Conservation (phyloP, 1,140 invertebrate genomes). For the Drosophila yakuba region DNA sequence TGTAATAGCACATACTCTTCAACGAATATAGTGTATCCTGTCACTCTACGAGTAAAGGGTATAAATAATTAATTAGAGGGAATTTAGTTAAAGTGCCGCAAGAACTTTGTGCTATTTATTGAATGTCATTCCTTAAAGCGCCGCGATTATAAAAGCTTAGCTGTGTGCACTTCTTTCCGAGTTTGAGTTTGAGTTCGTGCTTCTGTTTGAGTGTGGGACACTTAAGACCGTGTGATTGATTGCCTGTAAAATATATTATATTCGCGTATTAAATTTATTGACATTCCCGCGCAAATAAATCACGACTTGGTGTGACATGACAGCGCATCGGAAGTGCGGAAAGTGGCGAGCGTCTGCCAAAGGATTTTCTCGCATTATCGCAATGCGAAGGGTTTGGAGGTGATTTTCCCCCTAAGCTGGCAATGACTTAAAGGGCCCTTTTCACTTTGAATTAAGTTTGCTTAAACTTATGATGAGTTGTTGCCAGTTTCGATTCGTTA, state of each 20-base stretch:
- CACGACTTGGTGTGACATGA: slow-evolving; percentile 47
- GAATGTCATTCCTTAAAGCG: slow-evolving; percentile 25
- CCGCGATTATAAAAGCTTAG: slow-evolving; percentile 41
- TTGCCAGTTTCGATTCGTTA: slow-evolving; percentile 24
- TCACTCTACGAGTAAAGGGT: too few species aligned
- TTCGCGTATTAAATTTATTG: slow-evolving; percentile 52
- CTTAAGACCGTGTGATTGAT: slow-evolving; percentile 56
- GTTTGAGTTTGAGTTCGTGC: slow-evolving; percentile 2
- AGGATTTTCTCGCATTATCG: slow-evolving; percentile 48
- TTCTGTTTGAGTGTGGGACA: slow-evolving; percentile 28
- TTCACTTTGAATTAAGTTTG: slow-evolving; percentile 33
- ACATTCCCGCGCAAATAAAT: slow-evolving; percentile 56
- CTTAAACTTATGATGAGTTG: slow-evolving; percentile 39
- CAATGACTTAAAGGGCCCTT: slow-evolving; percentile 8
- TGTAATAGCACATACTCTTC: too few species aligned
- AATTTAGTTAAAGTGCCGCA: background rate
- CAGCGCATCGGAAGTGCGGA: slow-evolving; percentile 29
- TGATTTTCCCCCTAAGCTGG: background rate
- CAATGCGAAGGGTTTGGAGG: background rate
- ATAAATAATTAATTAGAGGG: background rate
- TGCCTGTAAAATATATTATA: slow-evolving; percentile 57
- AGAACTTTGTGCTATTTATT: background rate
- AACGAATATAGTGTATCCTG: too few species aligned
- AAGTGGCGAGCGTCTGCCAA: slow-evolving; percentile 23
- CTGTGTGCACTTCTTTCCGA: slow-evolving; percentile 11